Conservation (phyloP, 2,888 invertebrate species). For the Drosophila nr. perissopoda region DNA sequence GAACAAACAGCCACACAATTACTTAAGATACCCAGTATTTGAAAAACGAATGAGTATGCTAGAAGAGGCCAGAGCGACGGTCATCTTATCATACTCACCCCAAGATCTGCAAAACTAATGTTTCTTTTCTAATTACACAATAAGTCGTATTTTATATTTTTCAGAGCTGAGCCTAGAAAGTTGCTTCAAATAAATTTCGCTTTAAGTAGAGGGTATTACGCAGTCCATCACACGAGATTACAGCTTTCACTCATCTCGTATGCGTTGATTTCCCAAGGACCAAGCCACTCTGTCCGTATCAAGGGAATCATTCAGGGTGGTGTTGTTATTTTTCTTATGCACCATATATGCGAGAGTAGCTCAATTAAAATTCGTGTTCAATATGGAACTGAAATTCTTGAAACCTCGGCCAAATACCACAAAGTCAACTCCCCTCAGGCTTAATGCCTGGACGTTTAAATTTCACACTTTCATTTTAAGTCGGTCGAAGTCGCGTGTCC, state of each 20-base stretch:
- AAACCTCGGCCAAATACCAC: neutral
- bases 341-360: neutral
- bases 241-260: neutral
- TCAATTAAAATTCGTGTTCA: slow-evolving; percentile 19
- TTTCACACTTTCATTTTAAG: slow-evolving; percentile 5
- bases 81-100: neutral
- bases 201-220: neutral
- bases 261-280: slow-evolving; percentile 48
- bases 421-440: neutral
- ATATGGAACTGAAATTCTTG: slow-evolving; percentile 1
- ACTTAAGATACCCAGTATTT: slow-evolving; percentile 12
- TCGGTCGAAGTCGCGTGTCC: slow-evolving; percentile 34
- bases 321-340: neutral
- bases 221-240: neutral
- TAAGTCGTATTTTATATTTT: neutral
- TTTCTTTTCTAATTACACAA: neutral
- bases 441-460: slow-evolving; percentile 16
- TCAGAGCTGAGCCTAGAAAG: neutral
- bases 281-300: neutral
- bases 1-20: slow-evolving; percentile 1
- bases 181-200: neutral
- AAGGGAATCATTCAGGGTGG: slow-evolving; percentile 9
- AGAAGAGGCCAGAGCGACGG: neutral
- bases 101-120: neutral
- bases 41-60: neutral